phyloP scores from a whole-genome alignment of 2,888 invertebrate genomes.

The Tethea ocularis region DNA sequence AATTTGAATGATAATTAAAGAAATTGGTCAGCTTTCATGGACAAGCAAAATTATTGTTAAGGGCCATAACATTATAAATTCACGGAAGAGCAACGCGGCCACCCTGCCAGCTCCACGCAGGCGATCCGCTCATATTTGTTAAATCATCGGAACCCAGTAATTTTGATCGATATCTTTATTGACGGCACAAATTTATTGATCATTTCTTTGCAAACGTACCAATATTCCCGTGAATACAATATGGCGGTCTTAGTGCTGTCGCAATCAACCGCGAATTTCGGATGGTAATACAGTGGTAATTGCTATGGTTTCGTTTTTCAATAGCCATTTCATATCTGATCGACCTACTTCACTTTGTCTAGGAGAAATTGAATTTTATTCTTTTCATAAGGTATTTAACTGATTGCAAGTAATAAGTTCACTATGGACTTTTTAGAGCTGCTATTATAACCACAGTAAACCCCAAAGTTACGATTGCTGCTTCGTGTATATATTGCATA shows the following conservation, averaged over 20 bases:
- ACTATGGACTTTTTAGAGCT: not conserved
- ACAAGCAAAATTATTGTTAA: constrained; percentile 71
- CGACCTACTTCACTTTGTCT: constrained; percentile 72
- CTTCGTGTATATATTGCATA: not conserved
- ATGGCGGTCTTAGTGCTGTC: constrained; percentile 66
- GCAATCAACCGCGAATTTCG: constrained; percentile 62
- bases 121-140: constrained; percentile 79
- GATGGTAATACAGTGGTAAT: constrained; percentile 68
- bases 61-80: constrained; percentile 73
- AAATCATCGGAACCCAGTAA: constrained; percentile 82
- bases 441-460: too few species aligned
- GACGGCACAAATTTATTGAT: constrained; percentile 80
- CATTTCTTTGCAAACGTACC: constrained; percentile 78
- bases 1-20: constrained; percentile 67
- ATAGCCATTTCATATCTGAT: constrained; percentile 78
- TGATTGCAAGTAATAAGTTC: not conserved
- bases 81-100: constrained; percentile 75
- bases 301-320: constrained; percentile 80
- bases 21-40: constrained; percentile 73
- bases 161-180: constrained; percentile 84
- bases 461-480: too few species aligned
- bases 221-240: constrained; percentile 71
- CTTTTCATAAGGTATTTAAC: constrained; percentile 28
- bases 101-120: constrained; percentile 68
- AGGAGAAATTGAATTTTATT: constrained; percentile 71